These are phyloP conservation scores for Petrocephalus zakoni DNA, from an alignment of 2,113 vertebrate genomes.

Conservation along the genomic window DNA sequence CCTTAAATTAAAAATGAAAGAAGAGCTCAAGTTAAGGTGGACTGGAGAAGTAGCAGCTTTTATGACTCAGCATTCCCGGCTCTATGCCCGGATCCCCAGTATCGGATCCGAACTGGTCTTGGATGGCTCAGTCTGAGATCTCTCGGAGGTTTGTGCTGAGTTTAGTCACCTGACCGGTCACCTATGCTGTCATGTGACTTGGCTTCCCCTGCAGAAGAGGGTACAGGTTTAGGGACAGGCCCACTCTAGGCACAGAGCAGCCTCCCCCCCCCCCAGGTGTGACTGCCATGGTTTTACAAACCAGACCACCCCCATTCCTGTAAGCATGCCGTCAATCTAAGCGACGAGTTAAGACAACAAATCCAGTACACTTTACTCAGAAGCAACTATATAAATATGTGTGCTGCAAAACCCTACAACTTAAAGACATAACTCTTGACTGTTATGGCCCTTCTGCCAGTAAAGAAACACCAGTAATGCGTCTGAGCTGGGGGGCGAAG, in stretches of 20 bases:
- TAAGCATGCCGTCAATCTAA: not conserved
- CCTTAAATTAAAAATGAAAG: not conserved
- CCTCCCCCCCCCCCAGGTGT: not conserved
- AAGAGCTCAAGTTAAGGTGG: not conserved
- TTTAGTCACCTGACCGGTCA: no score
- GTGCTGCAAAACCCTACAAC: not conserved
- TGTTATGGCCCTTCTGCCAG: not conserved
- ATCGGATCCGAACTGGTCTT: not conserved
- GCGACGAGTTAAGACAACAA: not conserved
- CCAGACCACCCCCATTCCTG: not conserved
- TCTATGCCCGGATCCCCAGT: not conserved
- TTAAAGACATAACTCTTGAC: not conserved
- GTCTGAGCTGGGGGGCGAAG: not conserved
- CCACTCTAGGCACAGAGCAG: not conserved
- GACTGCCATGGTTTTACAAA: not conserved
- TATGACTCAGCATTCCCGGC: not conserved
- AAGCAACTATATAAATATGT: no score
- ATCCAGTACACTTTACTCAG: not conserved
- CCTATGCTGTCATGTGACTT: no score
- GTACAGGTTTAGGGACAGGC: not conserved
- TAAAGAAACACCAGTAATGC: not conserved
- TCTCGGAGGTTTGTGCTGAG: no score
- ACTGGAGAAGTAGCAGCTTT: not conserved
- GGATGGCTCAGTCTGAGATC: not conserved
- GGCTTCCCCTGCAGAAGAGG: not conserved